Evolutionary conservation across 2,888 invertebrate genomes (phyloP).

Genomic region (Selenia dentaria): DNA sequence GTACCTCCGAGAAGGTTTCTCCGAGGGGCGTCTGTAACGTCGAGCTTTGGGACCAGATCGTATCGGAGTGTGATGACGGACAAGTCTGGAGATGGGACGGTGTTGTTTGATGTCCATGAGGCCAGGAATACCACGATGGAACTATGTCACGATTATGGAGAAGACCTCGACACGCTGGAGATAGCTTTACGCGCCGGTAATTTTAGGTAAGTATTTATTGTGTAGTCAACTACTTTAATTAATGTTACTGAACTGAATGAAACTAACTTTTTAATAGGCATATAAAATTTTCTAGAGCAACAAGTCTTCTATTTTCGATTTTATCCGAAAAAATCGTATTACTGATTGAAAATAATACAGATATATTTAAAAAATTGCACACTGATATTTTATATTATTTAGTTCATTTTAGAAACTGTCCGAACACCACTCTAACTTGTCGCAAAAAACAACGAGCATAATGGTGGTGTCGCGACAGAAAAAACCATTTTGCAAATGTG

Average conservation of each 20-base stretch:
- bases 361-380: too few relatives aligned
- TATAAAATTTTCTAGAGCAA: too few relatives aligned
- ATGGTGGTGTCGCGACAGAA: too few relatives aligned
- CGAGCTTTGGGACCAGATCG: conserved; percentile 73
- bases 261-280: too few relatives aligned
- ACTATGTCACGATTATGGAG: conserved; percentile 75
- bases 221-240: too few relatives aligned
- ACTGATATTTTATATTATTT: conserved; percentile 6
- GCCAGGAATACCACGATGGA: conserved; percentile 76
- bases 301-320: too few relatives aligned
- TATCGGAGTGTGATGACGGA: conserved; percentile 73
- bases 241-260: too few relatives aligned
- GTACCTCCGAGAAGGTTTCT: conserved; percentile 69
- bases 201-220: conserved; percentile 62
- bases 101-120: conserved; percentile 75
- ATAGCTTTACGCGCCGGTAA: conserved; percentile 80
- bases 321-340: too few relatives aligned
- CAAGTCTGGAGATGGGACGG: conserved; percentile 69
- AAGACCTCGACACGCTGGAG: conserved; percentile 77
- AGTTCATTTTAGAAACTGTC: conserved; percentile 22
- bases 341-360: too few relatives aligned
- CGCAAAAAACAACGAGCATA: not conserved
- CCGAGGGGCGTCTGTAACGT: conserved; percentile 60
- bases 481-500: too few relatives aligned
- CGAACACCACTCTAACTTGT: not conserved